Evolutionary conservation across 1,140 invertebrate species (phyloP).

Genomic region (Halictus rubicundus): DNA sequence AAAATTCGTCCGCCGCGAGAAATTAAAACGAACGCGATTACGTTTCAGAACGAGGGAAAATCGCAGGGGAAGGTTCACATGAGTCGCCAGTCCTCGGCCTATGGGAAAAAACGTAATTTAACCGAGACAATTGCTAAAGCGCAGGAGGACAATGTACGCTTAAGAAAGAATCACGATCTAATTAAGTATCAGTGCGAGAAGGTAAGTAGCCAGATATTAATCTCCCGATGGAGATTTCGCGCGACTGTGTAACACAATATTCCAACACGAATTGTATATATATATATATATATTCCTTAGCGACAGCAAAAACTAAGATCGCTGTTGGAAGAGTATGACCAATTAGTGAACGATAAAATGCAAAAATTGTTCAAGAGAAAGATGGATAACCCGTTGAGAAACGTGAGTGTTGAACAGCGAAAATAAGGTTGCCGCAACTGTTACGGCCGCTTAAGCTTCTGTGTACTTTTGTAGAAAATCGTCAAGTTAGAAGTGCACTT

Average conservation of each 20-base stretch:
- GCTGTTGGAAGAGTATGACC: conserved; percentile 83
- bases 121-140: conserved; percentile 83
- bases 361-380: conserved; percentile 75
- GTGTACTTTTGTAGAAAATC: conserved; percentile 81
- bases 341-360: conserved; percentile 78
- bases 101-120: conserved; percentile 76
- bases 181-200: conserved; percentile 85
- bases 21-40: neutral
- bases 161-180: conserved; percentile 87
- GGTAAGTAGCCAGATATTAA: conserved; percentile 63
- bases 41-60: conserved; percentile 75
- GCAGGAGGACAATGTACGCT: conserved; percentile 88
- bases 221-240: conserved; percentile 15
- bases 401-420: conserved; percentile 65
- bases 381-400: conserved; percentile 71
- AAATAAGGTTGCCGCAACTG: neutral
- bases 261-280: conserved; percentile 1
- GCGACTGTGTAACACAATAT: neutral
- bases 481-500: conserved; percentile 82
- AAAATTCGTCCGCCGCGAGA: neutral
- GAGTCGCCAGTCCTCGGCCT: conserved; percentile 70
- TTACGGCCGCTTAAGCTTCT: neutral
- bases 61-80: conserved; percentile 68
- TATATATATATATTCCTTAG: conserved; percentile 62
- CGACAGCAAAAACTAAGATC: conserved; percentile 81